Percentiles rank a stretch among this genome's conserved stretches.
phyloP scores from a whole-genome alignment of 2,888 invertebrate genomes.

The Acanthacorydalis orientalis region DNA sequence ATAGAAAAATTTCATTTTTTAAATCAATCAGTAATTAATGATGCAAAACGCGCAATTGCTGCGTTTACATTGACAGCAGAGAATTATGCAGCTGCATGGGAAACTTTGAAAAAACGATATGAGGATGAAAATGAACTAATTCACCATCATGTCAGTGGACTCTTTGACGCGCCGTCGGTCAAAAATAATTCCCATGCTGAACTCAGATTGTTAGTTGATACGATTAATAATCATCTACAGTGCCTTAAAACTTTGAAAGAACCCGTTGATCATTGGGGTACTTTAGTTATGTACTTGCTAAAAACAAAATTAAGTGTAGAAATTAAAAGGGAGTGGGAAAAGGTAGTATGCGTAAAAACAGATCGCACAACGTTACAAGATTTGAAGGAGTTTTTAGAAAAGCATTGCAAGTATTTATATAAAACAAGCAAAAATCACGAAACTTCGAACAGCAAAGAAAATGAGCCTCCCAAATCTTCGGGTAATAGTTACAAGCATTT shows the following conservation, averaged over 20 bases:
- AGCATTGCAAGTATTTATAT: not conserved
- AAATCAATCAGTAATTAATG: not conserved
- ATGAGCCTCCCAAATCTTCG: too few relatives aligned
- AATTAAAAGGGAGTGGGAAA: not conserved
- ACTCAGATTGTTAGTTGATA: not conserved
- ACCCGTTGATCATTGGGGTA: not conserved
- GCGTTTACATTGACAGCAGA: not conserved
- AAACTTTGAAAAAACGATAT: not conserved
- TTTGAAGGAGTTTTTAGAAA: not conserved
- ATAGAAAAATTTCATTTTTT: constrained; percentile 1
- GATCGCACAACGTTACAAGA: not conserved
- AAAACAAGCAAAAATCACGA: not conserved
- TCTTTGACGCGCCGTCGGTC: not conserved
- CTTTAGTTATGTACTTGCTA: not conserved
- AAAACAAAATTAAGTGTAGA: not conserved
- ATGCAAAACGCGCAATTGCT: not conserved
- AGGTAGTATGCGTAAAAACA: not conserved
- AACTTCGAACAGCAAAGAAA: not conserved
- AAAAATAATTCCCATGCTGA: not conserved
- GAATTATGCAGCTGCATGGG: not conserved
- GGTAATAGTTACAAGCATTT: not conserved
- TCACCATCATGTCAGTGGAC: not conserved
- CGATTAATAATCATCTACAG: not conserved
- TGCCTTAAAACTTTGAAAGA: not conserved
- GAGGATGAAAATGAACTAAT: not conserved